These are phyloP conservation scores for Plagodis pulveraria DNA, from an alignment of 2,888 invertebrate genomes.

Conservation along the genomic window DNA sequence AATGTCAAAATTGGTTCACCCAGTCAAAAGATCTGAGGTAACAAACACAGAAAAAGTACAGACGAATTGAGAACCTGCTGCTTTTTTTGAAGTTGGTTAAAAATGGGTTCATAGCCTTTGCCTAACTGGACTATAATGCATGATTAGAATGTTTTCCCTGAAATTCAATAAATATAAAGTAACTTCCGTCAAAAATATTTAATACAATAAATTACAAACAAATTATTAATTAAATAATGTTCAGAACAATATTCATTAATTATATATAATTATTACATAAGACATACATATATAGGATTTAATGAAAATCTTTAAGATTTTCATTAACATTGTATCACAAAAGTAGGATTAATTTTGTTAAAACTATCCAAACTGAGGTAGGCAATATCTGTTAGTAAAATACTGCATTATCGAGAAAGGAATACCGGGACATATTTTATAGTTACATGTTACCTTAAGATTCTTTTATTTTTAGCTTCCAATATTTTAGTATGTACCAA, in stretches of 20 bases:
- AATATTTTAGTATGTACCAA: no score
- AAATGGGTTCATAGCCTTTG: no score
- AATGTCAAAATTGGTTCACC: no score
- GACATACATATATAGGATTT: background rate
- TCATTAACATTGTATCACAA: slow-evolving; percentile 3
- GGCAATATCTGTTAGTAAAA: slow-evolving; percentile 39
- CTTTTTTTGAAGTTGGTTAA: no score
- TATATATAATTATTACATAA: background rate
- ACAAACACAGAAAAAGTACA: no score
- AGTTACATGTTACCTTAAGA: no score
- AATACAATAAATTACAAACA: slow-evolving; percentile 3
- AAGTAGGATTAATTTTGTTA: slow-evolving; percentile 8
- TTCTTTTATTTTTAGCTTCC: no score
- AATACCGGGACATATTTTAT: background rate
- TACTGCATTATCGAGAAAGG: slow-evolving; percentile 39
- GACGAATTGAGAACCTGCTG: no score
- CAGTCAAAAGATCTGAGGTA: no score
- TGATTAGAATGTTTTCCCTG: no score
- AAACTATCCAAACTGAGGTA: slow-evolving; percentile 46
- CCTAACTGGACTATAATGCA: no score
- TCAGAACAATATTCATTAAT: background rate
- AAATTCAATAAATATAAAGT: no score
- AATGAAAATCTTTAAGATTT: slow-evolving; percentile 9
- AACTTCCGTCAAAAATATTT: background rate
- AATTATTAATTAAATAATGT: background rate